phyloP scores from a whole-genome alignment of 2,113 vertebrate species.

The Pelusios castaneus region DNA sequence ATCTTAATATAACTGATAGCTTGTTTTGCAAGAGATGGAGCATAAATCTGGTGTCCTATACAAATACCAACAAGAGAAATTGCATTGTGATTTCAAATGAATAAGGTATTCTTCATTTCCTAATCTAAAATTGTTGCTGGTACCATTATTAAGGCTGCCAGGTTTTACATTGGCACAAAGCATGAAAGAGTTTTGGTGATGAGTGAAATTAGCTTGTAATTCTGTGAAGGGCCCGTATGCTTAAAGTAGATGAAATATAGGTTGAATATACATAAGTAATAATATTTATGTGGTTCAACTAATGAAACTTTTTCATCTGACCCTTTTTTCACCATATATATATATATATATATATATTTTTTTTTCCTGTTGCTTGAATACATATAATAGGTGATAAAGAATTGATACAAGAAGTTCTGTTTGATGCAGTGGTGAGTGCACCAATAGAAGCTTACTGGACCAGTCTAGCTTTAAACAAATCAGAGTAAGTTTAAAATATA shows the following conservation, averaged over 20 bases:
- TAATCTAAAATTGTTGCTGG: background rate
- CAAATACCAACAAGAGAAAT: background rate
- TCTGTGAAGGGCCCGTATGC: background rate
- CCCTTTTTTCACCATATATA: background rate
- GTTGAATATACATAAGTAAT: background rate
- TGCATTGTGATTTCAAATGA: accelerated
- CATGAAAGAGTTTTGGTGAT: background rate
- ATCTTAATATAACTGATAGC: background rate
- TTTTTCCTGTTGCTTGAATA: conserved; percentile 3
- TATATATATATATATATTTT: no score
- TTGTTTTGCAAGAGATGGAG: background rate
- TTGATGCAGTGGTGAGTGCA: conserved; percentile 96
- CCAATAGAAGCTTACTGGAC: conserved; percentile 98
- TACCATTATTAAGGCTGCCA: background rate
- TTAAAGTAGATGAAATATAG: background rate
- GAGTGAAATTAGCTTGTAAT: background rate
- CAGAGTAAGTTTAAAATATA: conserved; percentile 88
- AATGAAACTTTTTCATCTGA: background rate
- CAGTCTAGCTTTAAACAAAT: conserved; percentile 95
- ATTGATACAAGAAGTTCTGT: conserved; percentile 94
- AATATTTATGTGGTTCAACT: background rate
- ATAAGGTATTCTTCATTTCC: background rate
- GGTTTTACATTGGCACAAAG: background rate
- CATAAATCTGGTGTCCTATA: background rate
- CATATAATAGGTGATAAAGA: conserved; percentile 92